Conservation (phyloP, 2,113 vertebrate genomes). For the Nyctibius bracteatus region DNA sequence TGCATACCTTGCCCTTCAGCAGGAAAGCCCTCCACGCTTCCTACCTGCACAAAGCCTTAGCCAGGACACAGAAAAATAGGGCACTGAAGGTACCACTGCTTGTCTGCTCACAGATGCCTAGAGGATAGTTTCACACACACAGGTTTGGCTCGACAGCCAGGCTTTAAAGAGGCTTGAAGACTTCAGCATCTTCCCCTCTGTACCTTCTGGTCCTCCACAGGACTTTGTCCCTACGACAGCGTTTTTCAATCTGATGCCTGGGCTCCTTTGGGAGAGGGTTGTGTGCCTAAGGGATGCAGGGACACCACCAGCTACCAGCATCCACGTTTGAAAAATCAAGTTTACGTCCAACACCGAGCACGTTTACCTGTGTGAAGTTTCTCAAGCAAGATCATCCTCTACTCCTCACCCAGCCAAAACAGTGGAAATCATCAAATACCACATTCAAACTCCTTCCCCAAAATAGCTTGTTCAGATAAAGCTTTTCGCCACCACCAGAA, state of each 20-base stretch:
- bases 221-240: fast-evolving
- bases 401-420: not conserved
- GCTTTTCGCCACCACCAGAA: not conserved
- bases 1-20: fast-evolving
- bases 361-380: not conserved
- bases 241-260: not conserved
- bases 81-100: not conserved
- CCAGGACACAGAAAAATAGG: not conserved
- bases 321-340: not conserved
- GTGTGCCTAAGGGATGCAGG: not conserved
- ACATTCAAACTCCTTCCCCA: not conserved
- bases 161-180: not conserved
- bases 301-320: not conserved
- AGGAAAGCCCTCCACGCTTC: not conserved
- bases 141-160: not conserved
- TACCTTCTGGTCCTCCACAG: not conserved
- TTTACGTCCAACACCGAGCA: not conserved
- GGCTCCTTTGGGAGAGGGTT: not conserved
- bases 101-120: fast-evolving
- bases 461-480: not conserved
- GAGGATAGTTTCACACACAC: fast-evolving
- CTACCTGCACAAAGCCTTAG: not conserved
- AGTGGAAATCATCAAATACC: not conserved
- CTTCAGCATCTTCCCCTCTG: not conserved
- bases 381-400: not conserved